Evolutionary conservation across 2,888 invertebrate genomes (phyloP).

Genomic region (Acronicta alni): DNA sequence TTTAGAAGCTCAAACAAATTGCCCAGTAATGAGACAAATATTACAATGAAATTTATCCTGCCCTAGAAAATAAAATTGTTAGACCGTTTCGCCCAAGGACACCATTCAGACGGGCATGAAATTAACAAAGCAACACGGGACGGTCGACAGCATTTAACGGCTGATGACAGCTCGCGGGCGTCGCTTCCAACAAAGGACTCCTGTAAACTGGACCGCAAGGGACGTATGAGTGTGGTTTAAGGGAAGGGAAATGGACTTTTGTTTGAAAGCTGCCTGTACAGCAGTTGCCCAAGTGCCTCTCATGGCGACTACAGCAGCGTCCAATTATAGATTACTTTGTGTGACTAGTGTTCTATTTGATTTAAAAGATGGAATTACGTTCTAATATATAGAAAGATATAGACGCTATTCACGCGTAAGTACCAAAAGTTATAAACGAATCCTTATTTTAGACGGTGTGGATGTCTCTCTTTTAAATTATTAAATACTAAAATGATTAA

Average conservation of each 20-base stretch:
- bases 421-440: too few relatives aligned
- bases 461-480: too few relatives aligned
- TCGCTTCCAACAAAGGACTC: constrained; percentile 77
- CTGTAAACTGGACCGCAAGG: constrained; percentile 79
- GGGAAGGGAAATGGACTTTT: constrained; percentile 34
- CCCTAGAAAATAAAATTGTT: constrained; percentile 69
- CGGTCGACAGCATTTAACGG: constrained; percentile 75
- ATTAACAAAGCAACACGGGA: constrained; percentile 79
- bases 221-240: constrained; percentile 59
- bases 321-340: constrained; percentile 8
- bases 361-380: too few relatives aligned
- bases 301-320: not conserved
- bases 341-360: not conserved
- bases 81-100: constrained; percentile 69
- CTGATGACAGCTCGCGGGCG: constrained; percentile 81
- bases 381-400: too few relatives aligned
- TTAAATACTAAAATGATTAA: too few relatives aligned
- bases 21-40: constrained; percentile 38
- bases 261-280: constrained; percentile 13
- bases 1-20: constrained; percentile 20
- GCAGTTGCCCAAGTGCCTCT: not conserved
- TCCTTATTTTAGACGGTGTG: too few relatives aligned
- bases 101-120: constrained; percentile 77
- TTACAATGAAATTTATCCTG: constrained; percentile 59
- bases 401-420: too few relatives aligned